Percentiles rank a stretch among this genome's conserved stretches.
phyloP scores from a whole-genome alignment of 2,888 invertebrate genomes.

The Cephalotes varians region DNA sequence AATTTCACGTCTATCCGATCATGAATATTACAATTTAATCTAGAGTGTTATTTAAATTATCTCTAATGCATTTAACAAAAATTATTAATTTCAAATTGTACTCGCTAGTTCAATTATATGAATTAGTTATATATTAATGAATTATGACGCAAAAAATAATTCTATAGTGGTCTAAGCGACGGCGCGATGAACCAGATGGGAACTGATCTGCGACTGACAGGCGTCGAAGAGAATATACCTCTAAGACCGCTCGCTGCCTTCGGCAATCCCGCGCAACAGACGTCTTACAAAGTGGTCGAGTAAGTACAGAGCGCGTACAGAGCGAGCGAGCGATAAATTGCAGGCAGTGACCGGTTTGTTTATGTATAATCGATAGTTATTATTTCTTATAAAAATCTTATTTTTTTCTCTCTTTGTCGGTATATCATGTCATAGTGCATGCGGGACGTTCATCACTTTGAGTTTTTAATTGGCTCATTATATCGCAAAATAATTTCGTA shows the following conservation, averaged over 20 bases:
- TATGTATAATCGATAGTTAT: conserved; percentile 51
- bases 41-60: neutral
- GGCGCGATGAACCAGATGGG: conserved; percentile 82
- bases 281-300: conserved; percentile 89
- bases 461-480: conserved; percentile 10
- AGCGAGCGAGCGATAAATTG: conserved; percentile 17
- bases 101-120: neutral
- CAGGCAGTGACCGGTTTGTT: conserved; percentile 42
- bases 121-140: neutral
- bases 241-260: conserved; percentile 91
- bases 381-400: conserved; percentile 26
- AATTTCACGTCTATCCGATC: neutral
- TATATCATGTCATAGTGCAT: conserved; percentile 65
- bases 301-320: conserved; percentile 86
- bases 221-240: conserved; percentile 92
- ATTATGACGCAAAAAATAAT: neutral
- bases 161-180: conserved; percentile 81
- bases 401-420: conserved; percentile 46
- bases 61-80: neutral
- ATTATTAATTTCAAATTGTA: neutral
- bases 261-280: conserved; percentile 79
- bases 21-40: neutral
- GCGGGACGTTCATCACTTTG: conserved; percentile 44
- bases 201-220: conserved; percentile 79
- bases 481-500: neutral